These are phyloP conservation scores for Megamerina dolium DNA, from an alignment of 2,888 invertebrate genomes.

Conservation along the genomic window DNA sequence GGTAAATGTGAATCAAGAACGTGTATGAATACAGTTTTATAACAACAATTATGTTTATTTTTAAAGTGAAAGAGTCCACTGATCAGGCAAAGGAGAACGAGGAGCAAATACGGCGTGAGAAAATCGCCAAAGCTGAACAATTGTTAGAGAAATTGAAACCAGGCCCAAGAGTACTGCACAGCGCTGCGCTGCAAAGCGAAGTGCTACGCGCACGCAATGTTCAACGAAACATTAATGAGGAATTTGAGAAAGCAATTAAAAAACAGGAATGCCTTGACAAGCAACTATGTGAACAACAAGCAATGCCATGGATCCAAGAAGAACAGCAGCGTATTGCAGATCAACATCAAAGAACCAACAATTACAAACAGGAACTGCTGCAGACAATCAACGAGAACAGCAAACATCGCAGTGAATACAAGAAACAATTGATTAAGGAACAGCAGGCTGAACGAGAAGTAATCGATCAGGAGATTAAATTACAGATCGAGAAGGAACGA, in stretches of 20 bases:
- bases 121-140: conserved; percentile 39
- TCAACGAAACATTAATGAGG: conserved; percentile 36
- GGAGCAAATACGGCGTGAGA: conserved; percentile 29
- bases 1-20: too few relatives aligned
- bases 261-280: conserved; percentile 36
- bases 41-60: neutral
- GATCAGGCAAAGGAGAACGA: conserved; percentile 30
- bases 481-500: conserved; percentile 44
- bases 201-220: conserved; percentile 40
- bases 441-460: conserved; percentile 28
- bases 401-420: conserved; percentile 25
- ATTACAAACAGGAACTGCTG: conserved; percentile 37
- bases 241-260: conserved; percentile 31
- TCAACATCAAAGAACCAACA: conserved; percentile 27
- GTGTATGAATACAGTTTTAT: neutral
- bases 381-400: conserved; percentile 35
- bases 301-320: conserved; percentile 43
- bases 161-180: conserved; percentile 41
- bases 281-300: conserved; percentile 38
- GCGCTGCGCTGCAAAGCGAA: conserved; percentile 44
- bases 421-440: conserved; percentile 24
- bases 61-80: conserved; percentile 15
- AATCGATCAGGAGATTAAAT: conserved; percentile 37
- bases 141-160: conserved; percentile 39
- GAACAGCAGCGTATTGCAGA: conserved; percentile 39